phyloP scores from a whole-genome alignment of 2,797 vertebrate genomes.

The Anisognathus igniventris region DNA sequence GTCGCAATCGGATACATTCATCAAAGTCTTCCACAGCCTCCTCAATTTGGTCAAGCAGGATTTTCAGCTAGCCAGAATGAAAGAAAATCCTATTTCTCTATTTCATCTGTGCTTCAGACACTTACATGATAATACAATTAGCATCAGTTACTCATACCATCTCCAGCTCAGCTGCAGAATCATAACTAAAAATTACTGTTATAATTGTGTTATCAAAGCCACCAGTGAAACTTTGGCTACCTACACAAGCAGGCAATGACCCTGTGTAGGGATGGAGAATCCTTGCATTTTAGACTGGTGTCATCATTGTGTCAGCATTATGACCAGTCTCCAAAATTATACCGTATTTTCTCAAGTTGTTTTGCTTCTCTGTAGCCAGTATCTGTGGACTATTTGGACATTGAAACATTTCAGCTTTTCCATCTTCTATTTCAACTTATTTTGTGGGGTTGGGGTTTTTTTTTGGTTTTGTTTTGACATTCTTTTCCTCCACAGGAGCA shows the following conservation, averaged over 20 bases:
- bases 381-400: background rate
- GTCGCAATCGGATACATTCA: slow-evolving; percentile 93
- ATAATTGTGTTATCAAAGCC: background rate
- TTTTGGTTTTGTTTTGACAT: background rate
- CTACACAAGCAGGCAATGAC: background rate
- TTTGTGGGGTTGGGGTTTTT: background rate
- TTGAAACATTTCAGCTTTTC: background rate
- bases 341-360: background rate
- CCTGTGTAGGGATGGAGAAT: background rate
- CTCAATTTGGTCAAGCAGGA: slow-evolving; percentile 95
- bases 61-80: slow-evolving; percentile 86
- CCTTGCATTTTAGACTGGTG: background rate
- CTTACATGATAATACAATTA: background rate
- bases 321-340: background rate
- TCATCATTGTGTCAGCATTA: background rate
- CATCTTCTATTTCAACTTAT: background rate
- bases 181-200: background rate
- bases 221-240: background rate
- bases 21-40: slow-evolving; percentile 98
- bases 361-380: background rate
- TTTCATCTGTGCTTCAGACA: slow-evolving; percentile 11
- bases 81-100: slow-evolving; percentile 34
- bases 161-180: background rate
- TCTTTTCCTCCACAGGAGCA: background rate
- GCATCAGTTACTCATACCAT: fast-evolving